Evolutionary conservation across 1,140 invertebrate species (phyloP).

Genomic region (Aphaenogaster ashmeadi): DNA sequence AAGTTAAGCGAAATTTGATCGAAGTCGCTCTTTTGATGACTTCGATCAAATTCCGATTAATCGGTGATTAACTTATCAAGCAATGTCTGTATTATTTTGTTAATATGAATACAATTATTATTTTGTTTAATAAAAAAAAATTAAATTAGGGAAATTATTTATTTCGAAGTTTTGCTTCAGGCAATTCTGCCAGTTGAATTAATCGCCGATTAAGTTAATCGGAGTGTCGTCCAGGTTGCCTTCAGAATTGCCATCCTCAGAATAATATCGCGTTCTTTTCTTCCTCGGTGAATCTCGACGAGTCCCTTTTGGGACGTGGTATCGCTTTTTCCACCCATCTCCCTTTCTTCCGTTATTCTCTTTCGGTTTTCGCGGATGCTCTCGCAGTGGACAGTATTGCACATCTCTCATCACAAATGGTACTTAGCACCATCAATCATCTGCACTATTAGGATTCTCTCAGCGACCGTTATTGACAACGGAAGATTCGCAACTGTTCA

Average conservation of each 20-base stretch:
- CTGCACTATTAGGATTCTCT: constrained; percentile 1
- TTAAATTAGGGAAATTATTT: background rate
- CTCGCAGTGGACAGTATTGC: no score
- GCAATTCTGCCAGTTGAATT: background rate
- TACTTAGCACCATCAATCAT: constrained; percentile 8
- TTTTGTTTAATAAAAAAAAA: background rate
- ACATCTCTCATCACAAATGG: background rate
- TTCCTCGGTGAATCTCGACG: background rate
- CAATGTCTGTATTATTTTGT: background rate
- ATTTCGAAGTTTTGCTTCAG: background rate
- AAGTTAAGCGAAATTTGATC: no score
- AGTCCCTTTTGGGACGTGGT: background rate
- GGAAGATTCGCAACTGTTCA: constrained; percentile 4
- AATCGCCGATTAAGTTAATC: background rate
- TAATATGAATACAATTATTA: background rate
- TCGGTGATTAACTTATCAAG: background rate
- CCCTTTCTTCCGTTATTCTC: background rate
- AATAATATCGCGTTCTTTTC: background rate
- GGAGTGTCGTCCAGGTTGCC: background rate
- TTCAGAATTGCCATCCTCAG: background rate
- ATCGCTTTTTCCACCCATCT: background rate
- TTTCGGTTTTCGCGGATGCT: background rate
- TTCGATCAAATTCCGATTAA: background rate
- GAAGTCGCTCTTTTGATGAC: background rate
- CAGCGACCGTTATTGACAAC: constrained; percentile 19